Evolutionary conservation across 2,113 vertebrate genomes (phyloP).

Genomic region (Aleadryas rufinucha): DNA sequence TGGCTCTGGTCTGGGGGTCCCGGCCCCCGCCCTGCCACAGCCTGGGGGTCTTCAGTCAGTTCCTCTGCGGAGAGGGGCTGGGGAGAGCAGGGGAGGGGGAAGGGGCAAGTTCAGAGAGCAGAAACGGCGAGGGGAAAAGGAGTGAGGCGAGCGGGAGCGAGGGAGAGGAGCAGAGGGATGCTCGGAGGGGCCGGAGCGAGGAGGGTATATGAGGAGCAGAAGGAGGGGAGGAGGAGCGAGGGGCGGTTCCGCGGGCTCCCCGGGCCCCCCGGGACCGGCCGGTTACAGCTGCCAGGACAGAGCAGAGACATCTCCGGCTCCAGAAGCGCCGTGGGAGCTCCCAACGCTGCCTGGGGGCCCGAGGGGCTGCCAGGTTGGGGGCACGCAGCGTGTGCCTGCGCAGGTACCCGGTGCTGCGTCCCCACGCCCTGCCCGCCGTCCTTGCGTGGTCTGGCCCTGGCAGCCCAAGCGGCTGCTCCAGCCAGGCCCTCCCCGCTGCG

Average conservation of each 20-base stretch:
- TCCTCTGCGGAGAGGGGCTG: background rate
- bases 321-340: background rate
- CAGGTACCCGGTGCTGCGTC: fast-evolving
- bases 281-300: constrained; percentile 28
- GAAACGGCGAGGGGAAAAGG: background rate
- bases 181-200: background rate
- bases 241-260: background rate
- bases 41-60: background rate
- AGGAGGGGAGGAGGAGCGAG: constrained; percentile 18
- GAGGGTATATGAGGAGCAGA: constrained; percentile 3
- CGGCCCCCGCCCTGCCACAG: background rate
- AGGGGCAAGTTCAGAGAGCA: background rate
- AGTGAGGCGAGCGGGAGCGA: background rate
- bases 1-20: background rate
- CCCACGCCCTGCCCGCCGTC: background rate
- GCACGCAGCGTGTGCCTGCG: fast-evolving
- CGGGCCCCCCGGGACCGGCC: background rate
- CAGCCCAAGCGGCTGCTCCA: constrained; percentile 15
- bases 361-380: fast-evolving
- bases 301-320: background rate
- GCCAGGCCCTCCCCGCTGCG: background rate
- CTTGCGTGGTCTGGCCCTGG: background rate
- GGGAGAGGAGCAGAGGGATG: constrained; percentile 25
- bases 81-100: background rate
- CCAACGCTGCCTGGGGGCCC: fast-evolving